A percentile compares a stretch with the other conserved stretches of the same genome.
These are phyloP conservation scores for Amphimallon solstitiale DNA, from an alignment of 2,888 invertebrate genomes.

Conservation along the genomic window DNA sequence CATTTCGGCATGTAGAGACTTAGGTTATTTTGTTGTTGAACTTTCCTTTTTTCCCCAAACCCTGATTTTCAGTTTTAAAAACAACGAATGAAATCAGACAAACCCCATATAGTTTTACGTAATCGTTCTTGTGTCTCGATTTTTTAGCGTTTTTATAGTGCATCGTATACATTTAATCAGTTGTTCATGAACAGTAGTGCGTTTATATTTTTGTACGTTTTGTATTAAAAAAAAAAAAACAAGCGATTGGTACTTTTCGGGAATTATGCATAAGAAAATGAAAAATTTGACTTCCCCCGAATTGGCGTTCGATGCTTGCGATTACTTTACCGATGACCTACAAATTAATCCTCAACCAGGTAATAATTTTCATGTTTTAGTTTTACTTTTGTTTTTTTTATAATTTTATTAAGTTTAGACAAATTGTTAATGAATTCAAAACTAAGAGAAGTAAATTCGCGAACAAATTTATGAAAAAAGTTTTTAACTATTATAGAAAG, in stretches of 20 bases:
- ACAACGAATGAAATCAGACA: slow-evolving; percentile 25
- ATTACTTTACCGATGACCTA: slow-evolving; percentile 78
- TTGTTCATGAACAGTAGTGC: not conserved
- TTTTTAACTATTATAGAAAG: no score
- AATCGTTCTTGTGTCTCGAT: not conserved
- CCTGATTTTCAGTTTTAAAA: slow-evolving; percentile 5
- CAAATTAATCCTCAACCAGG: slow-evolving; percentile 51
- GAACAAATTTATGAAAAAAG: no score
- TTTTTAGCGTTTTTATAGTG: not conserved
- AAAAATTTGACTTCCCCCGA: slow-evolving; percentile 62
- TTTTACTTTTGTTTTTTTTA: no score
- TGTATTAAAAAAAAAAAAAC: slow-evolving; percentile 5
- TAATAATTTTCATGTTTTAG: slow-evolving; percentile 4
- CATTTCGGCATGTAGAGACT: slow-evolving; percentile 28
- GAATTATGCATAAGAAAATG: slow-evolving; percentile 38
- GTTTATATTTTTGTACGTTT: slow-evolving; percentile 18
- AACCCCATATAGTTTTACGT: no score
- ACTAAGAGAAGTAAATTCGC: no score
- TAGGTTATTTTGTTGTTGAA: slow-evolving; percentile 33
- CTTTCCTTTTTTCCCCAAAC: slow-evolving; percentile 14
- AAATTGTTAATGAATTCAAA: no score
- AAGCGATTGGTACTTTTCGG: not conserved
- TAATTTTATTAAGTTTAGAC: no score
- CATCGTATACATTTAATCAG: not conserved
- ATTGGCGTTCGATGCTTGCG: slow-evolving; percentile 74